Conservation (phyloP, 2,797 vertebrate species). For the Salmo trutta region DNA sequence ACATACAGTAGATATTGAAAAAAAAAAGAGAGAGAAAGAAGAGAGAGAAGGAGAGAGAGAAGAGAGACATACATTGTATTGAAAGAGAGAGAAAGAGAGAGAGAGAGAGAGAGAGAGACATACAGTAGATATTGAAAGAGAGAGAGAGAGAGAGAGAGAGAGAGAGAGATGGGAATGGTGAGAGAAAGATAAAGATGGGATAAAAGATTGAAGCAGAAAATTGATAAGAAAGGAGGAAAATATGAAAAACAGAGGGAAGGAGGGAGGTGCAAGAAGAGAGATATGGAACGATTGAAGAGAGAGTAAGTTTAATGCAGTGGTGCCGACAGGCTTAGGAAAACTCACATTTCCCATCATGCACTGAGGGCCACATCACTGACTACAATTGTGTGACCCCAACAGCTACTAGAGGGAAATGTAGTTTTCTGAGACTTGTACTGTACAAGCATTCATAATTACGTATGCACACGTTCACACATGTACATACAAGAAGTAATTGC, state of each 20-base stretch:
- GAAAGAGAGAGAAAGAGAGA: neutral
- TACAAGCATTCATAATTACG: constrained; percentile 8
- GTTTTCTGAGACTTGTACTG: neutral
- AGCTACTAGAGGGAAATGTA: constrained; percentile 4
- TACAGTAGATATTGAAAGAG: too few species aligned
- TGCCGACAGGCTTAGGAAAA: neutral
- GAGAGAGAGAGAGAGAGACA: too few species aligned
- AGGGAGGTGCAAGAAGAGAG: neutral
- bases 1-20: too few species aligned
- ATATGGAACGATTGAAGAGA: constrained; percentile 15
- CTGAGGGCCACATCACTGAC: neutral
- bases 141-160: neutral
- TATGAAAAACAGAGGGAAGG: neutral
- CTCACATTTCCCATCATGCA: constrained; percentile 11
- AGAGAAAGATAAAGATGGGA: constrained; percentile 1
- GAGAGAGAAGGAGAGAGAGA: constrained; percentile 1
- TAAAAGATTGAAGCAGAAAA: constrained; percentile 8
- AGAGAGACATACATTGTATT: neutral
- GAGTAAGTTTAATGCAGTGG: constrained; percentile 8
- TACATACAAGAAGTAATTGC: neutral
- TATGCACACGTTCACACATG: neutral
- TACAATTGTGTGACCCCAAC: neutral
- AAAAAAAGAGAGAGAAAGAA: too few species aligned
- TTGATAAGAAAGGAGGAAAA: neutral
- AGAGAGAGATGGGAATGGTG: neutral